Percentiles rank a stretch among this genome's conserved stretches.
Evolutionary conservation across 2,888 invertebrate genomes (phyloP).

Genomic region (Myopa tessellatipennis): DNA sequence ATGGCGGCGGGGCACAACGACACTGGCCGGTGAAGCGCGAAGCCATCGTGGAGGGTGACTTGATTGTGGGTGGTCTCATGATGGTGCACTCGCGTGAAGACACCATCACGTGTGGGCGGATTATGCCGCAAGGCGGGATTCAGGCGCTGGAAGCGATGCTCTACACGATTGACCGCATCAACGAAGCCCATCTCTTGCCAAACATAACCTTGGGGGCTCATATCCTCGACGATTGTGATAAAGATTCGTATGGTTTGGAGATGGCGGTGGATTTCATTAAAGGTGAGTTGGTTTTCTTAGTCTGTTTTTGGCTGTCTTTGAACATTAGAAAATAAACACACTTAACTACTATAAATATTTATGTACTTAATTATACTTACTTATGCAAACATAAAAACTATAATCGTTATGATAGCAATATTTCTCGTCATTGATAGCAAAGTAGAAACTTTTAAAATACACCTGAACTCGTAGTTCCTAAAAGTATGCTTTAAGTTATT

Average conservation of each 20-base stretch:
- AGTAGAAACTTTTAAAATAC: too few relatives aligned
- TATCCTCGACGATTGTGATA: conserved; percentile 91
- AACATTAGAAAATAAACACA: too few relatives aligned
- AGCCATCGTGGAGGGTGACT: conserved; percentile 84
- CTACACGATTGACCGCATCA: conserved; percentile 83
- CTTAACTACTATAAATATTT: neutral
- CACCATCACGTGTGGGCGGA: conserved; percentile 82
- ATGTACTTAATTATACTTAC: too few relatives aligned
- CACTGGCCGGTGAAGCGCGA: conserved; percentile 83
- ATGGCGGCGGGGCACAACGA: conserved; percentile 50
- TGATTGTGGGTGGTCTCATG: conserved; percentile 89
- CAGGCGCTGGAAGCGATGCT: conserved; percentile 90
- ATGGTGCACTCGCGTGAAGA: conserved; percentile 92
- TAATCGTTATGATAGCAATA: too few relatives aligned
- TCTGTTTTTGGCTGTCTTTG: neutral
- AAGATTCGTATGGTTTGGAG: conserved; percentile 90
- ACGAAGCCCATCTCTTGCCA: conserved; percentile 73
- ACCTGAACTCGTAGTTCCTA: too few relatives aligned
- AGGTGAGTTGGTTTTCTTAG: conserved; percentile 71
- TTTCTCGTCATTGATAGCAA: too few relatives aligned
- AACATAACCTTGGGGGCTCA: conserved; percentile 84
- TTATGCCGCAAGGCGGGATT: conserved; percentile 90
- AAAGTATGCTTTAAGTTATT: too few relatives aligned
- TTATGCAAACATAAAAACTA: too few relatives aligned
- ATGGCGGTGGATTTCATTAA: conserved; percentile 94